A percentile compares a stretch with the other conserved stretches of the same genome.
phyloP scores from a whole-genome alignment of 2,113 vertebrate genomes.

The Amphiprion ocellaris region DNA sequence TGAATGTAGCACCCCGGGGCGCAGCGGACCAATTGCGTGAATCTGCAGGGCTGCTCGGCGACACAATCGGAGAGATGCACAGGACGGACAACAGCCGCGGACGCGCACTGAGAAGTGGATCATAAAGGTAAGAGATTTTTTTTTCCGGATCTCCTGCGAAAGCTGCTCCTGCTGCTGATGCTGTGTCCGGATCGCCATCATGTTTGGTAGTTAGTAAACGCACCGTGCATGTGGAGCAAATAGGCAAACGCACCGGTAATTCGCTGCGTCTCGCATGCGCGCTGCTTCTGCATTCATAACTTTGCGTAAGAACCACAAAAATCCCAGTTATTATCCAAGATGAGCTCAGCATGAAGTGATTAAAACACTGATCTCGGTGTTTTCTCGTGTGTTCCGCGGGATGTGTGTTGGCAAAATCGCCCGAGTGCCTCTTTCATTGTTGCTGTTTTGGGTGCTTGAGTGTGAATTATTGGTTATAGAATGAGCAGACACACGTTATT shows the following conservation, averaged over 20 bases:
- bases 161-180: not conserved
- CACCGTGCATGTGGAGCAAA: conserved; percentile 32
- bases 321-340: not conserved
- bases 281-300: conserved; percentile 44
- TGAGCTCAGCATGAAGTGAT: not conserved
- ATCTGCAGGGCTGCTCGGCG: conserved; percentile 74
- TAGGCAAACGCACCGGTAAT: conserved; percentile 23
- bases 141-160: not conserved
- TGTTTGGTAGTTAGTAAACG: conserved; percentile 8
- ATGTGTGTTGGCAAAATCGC: not conserved
- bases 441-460: not conserved
- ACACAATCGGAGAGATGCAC: conserved; percentile 77
- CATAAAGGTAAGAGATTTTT: conserved; percentile 59
- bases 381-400: conserved; percentile 1
- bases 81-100: conserved; percentile 69
- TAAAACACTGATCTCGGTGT: conserved; percentile 2
- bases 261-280: conserved; percentile 29
- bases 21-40: conserved; percentile 77
- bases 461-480: not conserved
- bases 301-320: conserved; percentile 41
- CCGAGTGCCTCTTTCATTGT: not conserved
- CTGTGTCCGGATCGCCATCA: not conserved
- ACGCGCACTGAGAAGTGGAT: conserved; percentile 71
- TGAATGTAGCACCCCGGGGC: conserved; percentile 72
- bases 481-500: not conserved